Evolutionary conservation across 1,140 invertebrate genomes (phyloP).

Genomic region (Drosophila pseudoananassae): DNA sequence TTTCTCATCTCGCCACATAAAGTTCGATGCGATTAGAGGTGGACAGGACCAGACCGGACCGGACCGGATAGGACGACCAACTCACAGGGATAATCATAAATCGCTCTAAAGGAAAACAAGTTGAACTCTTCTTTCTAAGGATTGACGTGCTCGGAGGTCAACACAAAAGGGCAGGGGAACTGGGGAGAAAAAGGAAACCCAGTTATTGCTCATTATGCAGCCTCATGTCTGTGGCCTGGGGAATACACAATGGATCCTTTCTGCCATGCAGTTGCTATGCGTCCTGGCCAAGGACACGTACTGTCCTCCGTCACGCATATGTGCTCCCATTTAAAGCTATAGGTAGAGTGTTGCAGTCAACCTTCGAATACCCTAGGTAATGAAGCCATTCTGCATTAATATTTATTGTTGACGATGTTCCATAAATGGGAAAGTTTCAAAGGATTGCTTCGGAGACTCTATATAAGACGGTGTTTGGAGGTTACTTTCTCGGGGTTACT

Average conservation of each 20-base stretch:
- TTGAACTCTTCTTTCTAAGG: slow-evolving; percentile 12
- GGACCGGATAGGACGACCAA: neutral
- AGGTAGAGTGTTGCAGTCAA: slow-evolving; percentile 19
- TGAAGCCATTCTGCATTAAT: slow-evolving; percentile 55
- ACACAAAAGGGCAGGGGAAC: neutral
- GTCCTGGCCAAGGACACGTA: slow-evolving; percentile 40
- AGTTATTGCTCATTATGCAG: slow-evolving; percentile 56
- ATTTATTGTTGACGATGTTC: slow-evolving; percentile 44
- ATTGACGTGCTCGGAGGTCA: slow-evolving; percentile 28
- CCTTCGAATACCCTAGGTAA: slow-evolving; percentile 11
- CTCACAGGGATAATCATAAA: slow-evolving; percentile 40
- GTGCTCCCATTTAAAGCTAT: slow-evolving; percentile 20
- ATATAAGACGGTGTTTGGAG: neutral
- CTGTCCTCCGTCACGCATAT: slow-evolving; percentile 62
- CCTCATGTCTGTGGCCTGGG: slow-evolving; percentile 33
- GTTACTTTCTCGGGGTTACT: neutral
- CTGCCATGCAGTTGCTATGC: slow-evolving; percentile 35
- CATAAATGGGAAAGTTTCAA: neutral
- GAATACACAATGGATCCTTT: slow-evolving; percentile 41
- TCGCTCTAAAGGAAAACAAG: slow-evolving; percentile 30
- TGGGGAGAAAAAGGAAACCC: neutral
- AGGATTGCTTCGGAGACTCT: slow-evolving; percentile 1
- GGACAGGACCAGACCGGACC: neutral
- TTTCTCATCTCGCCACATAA: slow-evolving; percentile 23
- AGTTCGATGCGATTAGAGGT: slow-evolving; percentile 43